Percentiles rank a stretch among this genome's conserved stretches.
These are phyloP conservation scores for Choloepus didactylus DNA, from an alignment of 2,797 vertebrate species.

Conservation along the genomic window DNA sequence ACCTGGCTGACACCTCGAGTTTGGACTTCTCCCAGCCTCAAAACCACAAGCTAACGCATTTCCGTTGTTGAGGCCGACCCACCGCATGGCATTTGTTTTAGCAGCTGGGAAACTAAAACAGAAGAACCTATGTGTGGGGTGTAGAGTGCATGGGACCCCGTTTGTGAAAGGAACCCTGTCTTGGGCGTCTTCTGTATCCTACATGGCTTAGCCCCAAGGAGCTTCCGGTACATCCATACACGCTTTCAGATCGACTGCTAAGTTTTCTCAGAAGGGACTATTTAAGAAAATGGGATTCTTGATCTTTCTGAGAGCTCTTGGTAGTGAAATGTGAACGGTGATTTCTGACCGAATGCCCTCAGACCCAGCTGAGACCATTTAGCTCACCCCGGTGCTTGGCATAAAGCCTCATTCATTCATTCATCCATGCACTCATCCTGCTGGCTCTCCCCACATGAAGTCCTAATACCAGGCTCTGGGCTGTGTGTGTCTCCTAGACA, in stretches of 20 bases:
- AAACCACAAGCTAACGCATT: no score
- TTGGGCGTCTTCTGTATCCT: background rate
- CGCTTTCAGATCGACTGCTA: background rate
- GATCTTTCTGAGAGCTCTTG: background rate
- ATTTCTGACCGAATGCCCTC: background rate
- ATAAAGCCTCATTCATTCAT: background rate
- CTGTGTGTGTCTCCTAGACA: fast-evolving
- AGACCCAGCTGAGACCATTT: background rate
- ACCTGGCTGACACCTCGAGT: no score
- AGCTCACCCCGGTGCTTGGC: fast-evolving
- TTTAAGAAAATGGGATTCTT: background rate
- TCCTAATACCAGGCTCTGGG: background rate
- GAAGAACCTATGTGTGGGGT: background rate
- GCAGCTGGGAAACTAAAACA: no score
- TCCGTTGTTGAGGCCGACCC: no score
- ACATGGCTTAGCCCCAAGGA: background rate
- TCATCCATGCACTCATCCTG: background rate
- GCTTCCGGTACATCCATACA: fast-evolving
- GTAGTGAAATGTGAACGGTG: background rate
- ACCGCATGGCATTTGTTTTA: no score
- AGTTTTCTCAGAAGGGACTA: background rate
- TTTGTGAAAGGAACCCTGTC: background rate
- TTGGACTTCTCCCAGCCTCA: no score
- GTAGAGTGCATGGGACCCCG: background rate
- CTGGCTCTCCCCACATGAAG: background rate